These are phyloP conservation scores for Caenorhabditis brenneri DNA, from an alignment of 1,140 invertebrate genomes.

Conservation along the genomic window DNA sequence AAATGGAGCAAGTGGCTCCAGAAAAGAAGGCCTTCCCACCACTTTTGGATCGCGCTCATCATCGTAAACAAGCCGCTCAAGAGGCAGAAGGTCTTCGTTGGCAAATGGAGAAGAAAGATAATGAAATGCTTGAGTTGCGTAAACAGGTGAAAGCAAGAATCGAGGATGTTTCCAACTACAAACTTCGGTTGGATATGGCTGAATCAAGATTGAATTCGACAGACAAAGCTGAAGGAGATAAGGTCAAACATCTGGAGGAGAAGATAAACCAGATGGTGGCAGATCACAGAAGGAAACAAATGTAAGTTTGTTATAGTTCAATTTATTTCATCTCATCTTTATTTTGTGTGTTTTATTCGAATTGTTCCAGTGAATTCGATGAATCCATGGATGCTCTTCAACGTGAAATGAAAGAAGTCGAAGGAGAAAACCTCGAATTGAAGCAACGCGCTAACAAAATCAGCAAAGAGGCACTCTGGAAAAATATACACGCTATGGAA, in stretches of 20 bases:
- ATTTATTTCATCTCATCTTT: no score
- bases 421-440: conserved; percentile 45
- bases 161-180: conserved; percentile 52
- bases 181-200: conserved; percentile 15
- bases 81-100: conserved; percentile 68
- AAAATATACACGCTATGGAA: conserved; percentile 6
- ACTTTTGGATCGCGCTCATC: conserved; percentile 64
- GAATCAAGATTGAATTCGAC: conserved; percentile 39
- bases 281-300: conserved; percentile 46
- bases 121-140: conserved; percentile 63
- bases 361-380: conserved; percentile 50
- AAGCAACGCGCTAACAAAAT: conserved; percentile 47
- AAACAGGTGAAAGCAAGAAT: conserved; percentile 45
- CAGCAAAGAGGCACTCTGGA: conserved; percentile 46
- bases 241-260: conserved; percentile 24
- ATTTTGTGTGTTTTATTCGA: no score
- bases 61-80: conserved; percentile 65
- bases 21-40: conserved; percentile 55
- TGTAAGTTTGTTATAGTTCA: conserved; percentile 8
- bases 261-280: conserved; percentile 44
- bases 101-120: conserved; percentile 70
- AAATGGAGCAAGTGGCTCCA: background rate
- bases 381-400: conserved; percentile 29
- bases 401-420: conserved; percentile 30
- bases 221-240: conserved; percentile 30